Base-by-base conservation (phyloP, 2,888 invertebrate genomes). In the Dolomedes plantarius region DNA sequence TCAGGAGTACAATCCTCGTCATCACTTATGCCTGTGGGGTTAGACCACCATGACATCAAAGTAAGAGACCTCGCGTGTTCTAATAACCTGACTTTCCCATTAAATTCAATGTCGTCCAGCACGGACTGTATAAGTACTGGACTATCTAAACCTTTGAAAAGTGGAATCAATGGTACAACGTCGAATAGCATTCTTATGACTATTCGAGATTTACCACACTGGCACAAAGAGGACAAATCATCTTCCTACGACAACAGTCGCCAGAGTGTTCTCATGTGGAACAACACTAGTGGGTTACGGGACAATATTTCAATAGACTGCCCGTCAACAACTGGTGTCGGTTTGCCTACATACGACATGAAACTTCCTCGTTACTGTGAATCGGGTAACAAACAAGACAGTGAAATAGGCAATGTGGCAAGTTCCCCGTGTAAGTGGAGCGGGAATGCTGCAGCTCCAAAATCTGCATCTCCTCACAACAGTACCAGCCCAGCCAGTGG, bases 181-280 rank as follows among this genome's bases (percentile, higher is more conserved):
- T 23, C 36, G 5, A 86, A 64, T 27, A 86, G 75, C 32, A 79
- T 79, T 19, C 74, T 86, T 23, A 86, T 86, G 80, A 71, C 87
- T 11, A 82, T 82, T n/a, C 50, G 77, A 23, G 73, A 82, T 27
- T 69, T 72, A 23, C 74, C 72, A 7, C 75, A 68, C 56, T 81
- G 79, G 77, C 77, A 77, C 69, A 74, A 68, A 28, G 68, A 82
- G 16, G 81, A 87, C 11, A 80, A 76, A 23, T 73, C 76, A 1
- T 16, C 78, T 2, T 41, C 69, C 3, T 69, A 41, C 29, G 77
- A 76, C 9, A 19, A 50, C 16, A 93, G 94, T 89, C 93, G 97
- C 56, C 97, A 97, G 92, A 97, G 97, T 13, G 97, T 97, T 76
- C 93, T 97, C 64, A 97, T 97, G 97, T 97, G 97, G 97, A 97